Conservation (phyloP, 2,797 vertebrate genomes). For the Poecile montanus region DNA sequence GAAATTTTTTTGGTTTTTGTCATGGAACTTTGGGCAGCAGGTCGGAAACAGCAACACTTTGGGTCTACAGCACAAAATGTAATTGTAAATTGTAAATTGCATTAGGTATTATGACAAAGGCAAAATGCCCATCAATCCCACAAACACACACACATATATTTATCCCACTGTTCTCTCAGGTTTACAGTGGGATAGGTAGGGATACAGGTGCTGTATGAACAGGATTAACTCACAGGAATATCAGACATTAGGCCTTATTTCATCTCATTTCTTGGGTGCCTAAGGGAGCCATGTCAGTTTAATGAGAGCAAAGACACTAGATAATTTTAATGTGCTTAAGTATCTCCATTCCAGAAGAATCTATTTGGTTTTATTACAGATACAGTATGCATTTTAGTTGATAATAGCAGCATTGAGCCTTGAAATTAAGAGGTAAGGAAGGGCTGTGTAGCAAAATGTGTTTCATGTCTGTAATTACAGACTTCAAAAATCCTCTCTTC, state of each 20-base stretch:
- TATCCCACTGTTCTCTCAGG: not conserved
- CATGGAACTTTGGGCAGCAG: not conserved
- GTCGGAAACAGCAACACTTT: not conserved
- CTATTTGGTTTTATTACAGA: not conserved
- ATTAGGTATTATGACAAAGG: not conserved
- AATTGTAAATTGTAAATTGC: not conserved
- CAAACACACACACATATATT: not conserved
- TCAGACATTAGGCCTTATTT: not conserved
- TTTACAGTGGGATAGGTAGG: not conserved
- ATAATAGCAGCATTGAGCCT: not conserved
- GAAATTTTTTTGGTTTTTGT: not conserved
- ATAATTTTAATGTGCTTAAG: not conserved
- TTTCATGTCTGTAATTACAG: not conserved
- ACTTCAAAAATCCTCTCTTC: not conserved
- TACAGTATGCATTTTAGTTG: not conserved
- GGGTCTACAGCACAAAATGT: not conserved
- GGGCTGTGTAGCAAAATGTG: not conserved
- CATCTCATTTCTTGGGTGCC: not conserved
- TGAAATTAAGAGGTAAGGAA: not conserved
- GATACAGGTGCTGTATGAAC: not conserved
- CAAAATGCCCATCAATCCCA: not conserved
- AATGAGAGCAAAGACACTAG: not conserved
- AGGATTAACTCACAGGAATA: not conserved
- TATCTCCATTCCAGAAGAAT: not conserved
- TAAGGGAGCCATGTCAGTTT: not conserved